Percentiles rank a stretch among this genome's conserved stretches.
These are phyloP conservation scores for Cydia fagiglandana DNA, from an alignment of 1,140 invertebrate species.

Conservation along the genomic window DNA sequence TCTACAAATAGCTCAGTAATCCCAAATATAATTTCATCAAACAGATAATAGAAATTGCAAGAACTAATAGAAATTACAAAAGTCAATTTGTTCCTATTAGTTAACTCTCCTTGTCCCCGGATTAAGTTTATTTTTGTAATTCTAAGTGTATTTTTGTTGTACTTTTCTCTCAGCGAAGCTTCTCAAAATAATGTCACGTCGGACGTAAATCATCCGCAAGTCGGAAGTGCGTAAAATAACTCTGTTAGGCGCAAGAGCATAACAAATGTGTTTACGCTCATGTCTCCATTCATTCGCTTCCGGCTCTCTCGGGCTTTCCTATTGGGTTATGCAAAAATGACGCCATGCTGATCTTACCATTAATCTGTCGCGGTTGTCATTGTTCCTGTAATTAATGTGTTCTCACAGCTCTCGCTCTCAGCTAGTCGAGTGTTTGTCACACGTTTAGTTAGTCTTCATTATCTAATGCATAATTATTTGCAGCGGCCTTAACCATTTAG, in stretches of 20 bases:
- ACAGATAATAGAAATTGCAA: too few relatives aligned
- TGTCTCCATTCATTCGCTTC: conserved; percentile 34
- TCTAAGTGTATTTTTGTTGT: too few relatives aligned
- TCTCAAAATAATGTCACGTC: background rate
- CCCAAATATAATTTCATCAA: too few relatives aligned
- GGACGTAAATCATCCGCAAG: too few relatives aligned
- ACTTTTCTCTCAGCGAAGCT: too few relatives aligned
- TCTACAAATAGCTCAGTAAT: too few relatives aligned
- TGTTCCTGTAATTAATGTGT: conserved; percentile 40
- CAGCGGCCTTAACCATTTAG: background rate
- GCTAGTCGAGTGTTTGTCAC: background rate
- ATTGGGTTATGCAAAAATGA: conserved; percentile 55
- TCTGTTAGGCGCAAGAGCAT: background rate
- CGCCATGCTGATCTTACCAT: conserved; percentile 38
- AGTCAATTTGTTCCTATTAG: too few relatives aligned
- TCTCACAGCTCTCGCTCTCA: conserved; percentile 45
- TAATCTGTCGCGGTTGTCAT: conserved; percentile 38
- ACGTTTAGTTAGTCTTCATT: background rate
- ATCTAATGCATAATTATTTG: background rate
- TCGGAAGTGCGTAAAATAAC: background rate
- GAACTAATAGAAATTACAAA: too few relatives aligned
- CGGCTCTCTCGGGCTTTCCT: conserved; percentile 29
- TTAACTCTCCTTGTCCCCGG: too few relatives aligned
- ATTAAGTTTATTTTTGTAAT: too few relatives aligned
- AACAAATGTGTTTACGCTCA: conserved; percentile 16